phyloP scores from a whole-genome alignment of 2,113 vertebrate species.

The Salvator merianae region DNA sequence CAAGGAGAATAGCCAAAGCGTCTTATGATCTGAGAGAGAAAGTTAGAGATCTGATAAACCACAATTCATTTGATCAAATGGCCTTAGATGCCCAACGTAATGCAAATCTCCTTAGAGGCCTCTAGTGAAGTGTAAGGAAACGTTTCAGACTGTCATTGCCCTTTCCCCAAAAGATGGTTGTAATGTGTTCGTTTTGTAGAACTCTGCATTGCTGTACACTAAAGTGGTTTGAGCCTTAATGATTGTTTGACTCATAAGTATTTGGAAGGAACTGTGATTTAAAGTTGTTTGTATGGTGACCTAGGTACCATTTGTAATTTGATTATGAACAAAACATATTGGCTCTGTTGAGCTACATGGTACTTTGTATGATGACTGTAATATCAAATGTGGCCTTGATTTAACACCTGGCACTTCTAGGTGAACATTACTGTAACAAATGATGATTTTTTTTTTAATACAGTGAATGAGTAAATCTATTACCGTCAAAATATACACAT shows the following conservation, averaged over 20 bases:
- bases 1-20: constrained; percentile 25
- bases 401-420: not conserved
- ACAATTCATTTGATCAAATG: constrained; percentile 1
- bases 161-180: constrained; percentile 2
- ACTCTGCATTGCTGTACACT: not conserved
- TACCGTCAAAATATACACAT: too few species aligned
- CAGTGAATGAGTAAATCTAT: not conserved
- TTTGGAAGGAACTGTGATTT: not conserved
- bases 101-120: constrained; percentile 13
- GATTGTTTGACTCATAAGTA: not conserved
- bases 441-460: not conserved
- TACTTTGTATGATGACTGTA: not conserved
- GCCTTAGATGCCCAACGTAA: constrained; percentile 9
- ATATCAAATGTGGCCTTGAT: not conserved
- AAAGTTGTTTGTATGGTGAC: not conserved
- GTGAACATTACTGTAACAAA: not conserved
- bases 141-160: constrained; percentile 11
- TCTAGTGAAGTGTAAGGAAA: constrained; percentile 33
- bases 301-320: not conserved
- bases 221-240: constrained; percentile 37
- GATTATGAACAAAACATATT: not conserved
- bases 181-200: constrained; percentile 32
- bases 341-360: not conserved
- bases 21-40: constrained; percentile 28
- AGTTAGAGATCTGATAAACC: not conserved